Evolutionary conservation across 2,113 vertebrate genomes (phyloP).

Genomic region (Sander lucioperca): DNA sequence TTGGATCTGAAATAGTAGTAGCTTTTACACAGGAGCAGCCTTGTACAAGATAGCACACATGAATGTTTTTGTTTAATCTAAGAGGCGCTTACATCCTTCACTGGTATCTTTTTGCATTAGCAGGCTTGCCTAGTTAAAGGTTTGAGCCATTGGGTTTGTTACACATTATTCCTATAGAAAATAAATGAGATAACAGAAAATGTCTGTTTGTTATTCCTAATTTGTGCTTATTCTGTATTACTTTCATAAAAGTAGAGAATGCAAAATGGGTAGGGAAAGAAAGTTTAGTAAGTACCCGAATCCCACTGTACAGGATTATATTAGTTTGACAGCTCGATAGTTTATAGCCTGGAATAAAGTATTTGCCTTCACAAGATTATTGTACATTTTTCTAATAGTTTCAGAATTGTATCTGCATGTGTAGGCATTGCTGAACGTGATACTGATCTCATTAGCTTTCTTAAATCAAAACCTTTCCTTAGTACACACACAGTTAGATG

Average conservation of each 20-base stretch:
- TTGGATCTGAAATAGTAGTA: slow-evolving; percentile 14
- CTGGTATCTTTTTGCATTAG: not conserved
- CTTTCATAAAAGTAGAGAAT: not conserved
- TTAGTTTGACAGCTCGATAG: slow-evolving; percentile 9
- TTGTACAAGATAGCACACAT: slow-evolving; percentile 18
- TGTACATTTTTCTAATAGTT: not conserved
- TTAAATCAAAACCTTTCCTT: not conserved
- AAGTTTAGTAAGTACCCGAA: not conserved
- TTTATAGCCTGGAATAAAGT: not conserved
- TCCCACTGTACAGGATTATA: not conserved
- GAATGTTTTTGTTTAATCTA: slow-evolving; percentile 18
- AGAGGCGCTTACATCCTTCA: not conserved
- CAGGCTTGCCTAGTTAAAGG: slow-evolving; percentile 4
- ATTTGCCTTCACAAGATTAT: not conserved
- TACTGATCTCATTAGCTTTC: not conserved
- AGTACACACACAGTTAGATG: not conserved
- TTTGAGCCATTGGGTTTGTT: not conserved
- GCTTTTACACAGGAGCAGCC: slow-evolving; percentile 23
- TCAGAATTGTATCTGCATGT: not conserved
- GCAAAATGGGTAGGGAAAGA: not conserved
- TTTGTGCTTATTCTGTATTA: not conserved
- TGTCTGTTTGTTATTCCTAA: not conserved
- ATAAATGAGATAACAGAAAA: not conserved
- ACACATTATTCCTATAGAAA: slow-evolving; percentile 1
- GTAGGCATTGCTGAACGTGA: not conserved